phyloP scores from a whole-genome alignment of 2,888 invertebrate species.

The Machimus atricapillus region DNA sequence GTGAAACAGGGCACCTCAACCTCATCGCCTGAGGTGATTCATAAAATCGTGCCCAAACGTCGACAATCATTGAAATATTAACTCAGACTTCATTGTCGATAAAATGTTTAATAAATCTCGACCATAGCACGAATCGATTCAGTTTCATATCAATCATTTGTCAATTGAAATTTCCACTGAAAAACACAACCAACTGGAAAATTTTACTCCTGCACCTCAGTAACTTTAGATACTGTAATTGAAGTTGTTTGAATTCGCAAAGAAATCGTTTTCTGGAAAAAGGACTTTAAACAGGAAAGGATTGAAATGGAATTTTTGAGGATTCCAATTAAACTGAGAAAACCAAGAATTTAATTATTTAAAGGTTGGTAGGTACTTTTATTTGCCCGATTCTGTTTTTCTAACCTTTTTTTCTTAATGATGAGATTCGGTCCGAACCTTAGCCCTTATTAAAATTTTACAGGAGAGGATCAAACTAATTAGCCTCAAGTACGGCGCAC shows the following conservation, averaged over 20 bases:
- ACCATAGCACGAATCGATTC: background rate
- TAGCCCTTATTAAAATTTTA: background rate
- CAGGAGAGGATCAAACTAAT: background rate
- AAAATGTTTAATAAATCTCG: background rate
- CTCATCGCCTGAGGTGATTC: background rate
- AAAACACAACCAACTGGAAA: background rate
- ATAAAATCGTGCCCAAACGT: background rate
- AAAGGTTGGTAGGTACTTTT: background rate
- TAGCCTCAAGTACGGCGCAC: background rate
- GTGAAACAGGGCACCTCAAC: background rate
- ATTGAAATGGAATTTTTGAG: background rate
- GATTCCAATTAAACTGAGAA: background rate
- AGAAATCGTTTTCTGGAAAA: background rate
- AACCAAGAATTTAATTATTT: background rate
- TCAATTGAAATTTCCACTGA: background rate
- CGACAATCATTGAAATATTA: background rate
- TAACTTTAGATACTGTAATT: background rate
- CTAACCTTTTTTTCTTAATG: background rate
- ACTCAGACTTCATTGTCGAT: background rate
- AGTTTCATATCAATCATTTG: background rate
- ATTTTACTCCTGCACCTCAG: background rate
- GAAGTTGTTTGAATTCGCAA: background rate
- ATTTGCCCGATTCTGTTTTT: background rate
- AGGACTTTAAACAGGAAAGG: background rate
- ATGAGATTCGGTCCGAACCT: background rate